Percentiles rank a stretch among this genome's conserved stretches.
These are phyloP conservation scores for Epirrhoe tristata DNA, from an alignment of 2,888 invertebrate species.

Conservation along the genomic window DNA sequence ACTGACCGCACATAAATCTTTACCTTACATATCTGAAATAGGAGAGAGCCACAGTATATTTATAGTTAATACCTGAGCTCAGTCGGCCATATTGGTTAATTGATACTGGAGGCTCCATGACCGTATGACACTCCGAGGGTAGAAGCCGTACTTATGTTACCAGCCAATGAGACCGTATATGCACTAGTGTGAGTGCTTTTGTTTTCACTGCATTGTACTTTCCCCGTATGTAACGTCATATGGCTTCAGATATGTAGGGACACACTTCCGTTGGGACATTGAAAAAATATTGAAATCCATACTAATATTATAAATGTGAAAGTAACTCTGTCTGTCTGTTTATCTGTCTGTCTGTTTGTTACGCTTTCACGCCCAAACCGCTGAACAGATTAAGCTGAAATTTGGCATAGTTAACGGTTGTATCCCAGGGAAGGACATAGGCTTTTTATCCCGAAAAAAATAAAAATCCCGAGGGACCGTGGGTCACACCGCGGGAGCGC, in stretches of 20 bases:
- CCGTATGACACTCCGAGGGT: slow-evolving; percentile 63
- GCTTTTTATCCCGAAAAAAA: too few relatives aligned
- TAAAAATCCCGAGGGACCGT: too few relatives aligned
- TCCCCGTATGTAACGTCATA: slow-evolving; percentile 20
- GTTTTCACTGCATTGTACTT: slow-evolving; percentile 36
- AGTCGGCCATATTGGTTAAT: slow-evolving; percentile 66
- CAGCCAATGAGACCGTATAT: slow-evolving; percentile 54
- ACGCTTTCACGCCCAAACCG: too few relatives aligned
- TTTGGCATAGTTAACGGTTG: too few relatives aligned
- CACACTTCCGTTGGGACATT: slow-evolving; percentile 10
- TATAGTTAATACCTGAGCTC: slow-evolving; percentile 16
- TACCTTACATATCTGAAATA: background rate
- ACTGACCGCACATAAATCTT: too few relatives aligned
- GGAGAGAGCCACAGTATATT: background rate
- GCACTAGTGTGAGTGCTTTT: slow-evolving; percentile 46
- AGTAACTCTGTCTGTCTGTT: too few relatives aligned
- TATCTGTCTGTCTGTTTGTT: too few relatives aligned
- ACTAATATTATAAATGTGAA: too few relatives aligned
- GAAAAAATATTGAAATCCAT: background rate
- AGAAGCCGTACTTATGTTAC: slow-evolving; percentile 54
- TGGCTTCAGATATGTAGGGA: slow-evolving; percentile 26
- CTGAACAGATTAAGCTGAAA: too few relatives aligned
- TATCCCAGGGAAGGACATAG: too few relatives aligned
- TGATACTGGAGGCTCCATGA: slow-evolving; percentile 64
- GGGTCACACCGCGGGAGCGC: too few relatives aligned